A percentile compares a stretch with the other conserved stretches of the same genome.
Evolutionary conservation across 2,797 vertebrate genomes (phyloP).

Genomic region (Numenius phaeopus): DNA sequence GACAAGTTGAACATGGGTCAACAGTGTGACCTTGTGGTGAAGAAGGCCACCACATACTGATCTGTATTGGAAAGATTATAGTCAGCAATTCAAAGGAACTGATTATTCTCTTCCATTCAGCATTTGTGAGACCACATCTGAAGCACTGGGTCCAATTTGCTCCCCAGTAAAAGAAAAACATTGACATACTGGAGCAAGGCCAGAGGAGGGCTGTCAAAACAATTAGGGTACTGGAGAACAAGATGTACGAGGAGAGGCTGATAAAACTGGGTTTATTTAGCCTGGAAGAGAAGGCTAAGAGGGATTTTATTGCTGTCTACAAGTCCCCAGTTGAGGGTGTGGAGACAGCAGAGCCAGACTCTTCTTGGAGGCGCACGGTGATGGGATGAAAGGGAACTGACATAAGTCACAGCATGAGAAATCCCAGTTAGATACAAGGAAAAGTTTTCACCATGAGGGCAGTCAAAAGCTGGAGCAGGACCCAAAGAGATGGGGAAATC

Average conservation of each 20-base stretch:
- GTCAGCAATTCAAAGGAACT: neutral
- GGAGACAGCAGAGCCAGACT: neutral
- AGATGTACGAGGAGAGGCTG: neutral
- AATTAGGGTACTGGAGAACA: constrained; percentile 12
- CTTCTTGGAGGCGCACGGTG: neutral
- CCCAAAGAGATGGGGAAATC: neutral
- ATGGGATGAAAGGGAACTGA: neutral
- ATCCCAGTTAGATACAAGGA: neutral
- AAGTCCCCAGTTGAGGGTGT: neutral
- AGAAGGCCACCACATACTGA: neutral
- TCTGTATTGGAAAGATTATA: constrained; percentile 20
- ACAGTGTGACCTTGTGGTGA: constrained; percentile 21
- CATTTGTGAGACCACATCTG: neutral
- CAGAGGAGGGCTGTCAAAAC: constrained; percentile 47
- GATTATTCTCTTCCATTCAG: constrained; percentile 13
- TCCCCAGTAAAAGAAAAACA: constrained; percentile 35
- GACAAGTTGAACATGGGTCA: constrained; percentile 24
- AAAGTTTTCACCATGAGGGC: neutral
- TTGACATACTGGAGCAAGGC: constrained; percentile 32
- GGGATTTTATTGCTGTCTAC: neutral
- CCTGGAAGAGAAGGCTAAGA: neutral
- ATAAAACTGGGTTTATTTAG: constrained; percentile 24
- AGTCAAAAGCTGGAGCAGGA: neutral
- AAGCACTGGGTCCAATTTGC: neutral
- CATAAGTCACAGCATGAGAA: neutral